Evolutionary conservation across 2,113 vertebrate genomes (phyloP).

Genomic region (Formicarius rufipectus): DNA sequence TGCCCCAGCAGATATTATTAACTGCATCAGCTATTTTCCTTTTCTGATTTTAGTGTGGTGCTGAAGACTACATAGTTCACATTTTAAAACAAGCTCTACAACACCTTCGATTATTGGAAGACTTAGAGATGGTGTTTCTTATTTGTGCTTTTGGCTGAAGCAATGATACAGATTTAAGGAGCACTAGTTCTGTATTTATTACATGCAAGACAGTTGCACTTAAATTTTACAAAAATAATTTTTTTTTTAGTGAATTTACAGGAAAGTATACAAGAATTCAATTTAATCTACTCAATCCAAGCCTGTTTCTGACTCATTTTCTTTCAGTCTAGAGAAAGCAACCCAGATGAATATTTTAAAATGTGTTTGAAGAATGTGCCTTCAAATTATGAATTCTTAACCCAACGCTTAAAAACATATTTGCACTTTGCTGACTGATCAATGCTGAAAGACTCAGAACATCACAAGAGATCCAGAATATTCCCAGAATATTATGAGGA

Average conservation of each 20-base stretch:
- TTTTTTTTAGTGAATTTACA: not conserved
- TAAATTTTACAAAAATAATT: not conserved
- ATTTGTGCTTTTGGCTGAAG: not conserved
- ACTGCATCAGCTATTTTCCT: not conserved
- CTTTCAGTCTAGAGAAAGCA: not conserved
- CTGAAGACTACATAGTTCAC: not conserved
- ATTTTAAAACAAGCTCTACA: not conserved
- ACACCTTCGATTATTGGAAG: not conserved
- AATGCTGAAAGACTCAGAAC: slow-evolving; percentile 54
- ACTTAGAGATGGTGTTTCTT: not conserved
- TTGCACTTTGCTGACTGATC: slow-evolving; percentile 73
- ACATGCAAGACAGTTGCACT: not conserved
- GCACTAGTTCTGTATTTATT: not conserved
- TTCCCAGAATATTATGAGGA: not conserved
- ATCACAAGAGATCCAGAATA: slow-evolving; percentile 73
- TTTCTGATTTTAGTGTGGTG: not conserved
- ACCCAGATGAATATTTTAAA: not conserved
- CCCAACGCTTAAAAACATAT: slow-evolving; percentile 66
- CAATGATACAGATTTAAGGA: not conserved
- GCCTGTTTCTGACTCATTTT: not conserved
- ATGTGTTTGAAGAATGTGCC: not conserved
- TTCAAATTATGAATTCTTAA: not conserved
- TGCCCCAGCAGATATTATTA: not conserved
- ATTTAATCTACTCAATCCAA: not conserved
- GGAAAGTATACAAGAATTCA: not conserved